These are phyloP conservation scores for Cynaeus angustus DNA, from an alignment of 2,888 invertebrate species.

Conservation along the genomic window DNA sequence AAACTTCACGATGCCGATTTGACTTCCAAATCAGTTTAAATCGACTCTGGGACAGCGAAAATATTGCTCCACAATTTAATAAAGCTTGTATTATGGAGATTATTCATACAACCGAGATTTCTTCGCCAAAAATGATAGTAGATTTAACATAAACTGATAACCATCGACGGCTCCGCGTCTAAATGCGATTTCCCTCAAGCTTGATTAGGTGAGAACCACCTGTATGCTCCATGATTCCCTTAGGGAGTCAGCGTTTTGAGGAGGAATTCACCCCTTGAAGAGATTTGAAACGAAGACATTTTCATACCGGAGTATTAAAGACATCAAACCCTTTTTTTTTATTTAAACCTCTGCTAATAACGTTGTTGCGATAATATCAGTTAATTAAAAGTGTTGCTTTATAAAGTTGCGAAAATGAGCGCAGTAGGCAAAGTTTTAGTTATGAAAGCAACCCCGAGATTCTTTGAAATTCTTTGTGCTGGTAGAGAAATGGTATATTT, in stretches of 20 bases:
- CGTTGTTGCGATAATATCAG: too few relatives aligned
- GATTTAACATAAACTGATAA: constrained; percentile 35
- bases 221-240: constrained; percentile 8
- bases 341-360: too few relatives aligned
- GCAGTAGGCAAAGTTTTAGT: too few relatives aligned
- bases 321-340: too few relatives aligned
- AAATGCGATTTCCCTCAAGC: constrained; percentile 13
- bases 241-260: background rate
- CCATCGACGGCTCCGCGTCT: constrained; percentile 9
- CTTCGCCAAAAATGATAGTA: background rate
- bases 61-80: constrained; percentile 47
- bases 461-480: too few relatives aligned
- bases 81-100: constrained; percentile 44
- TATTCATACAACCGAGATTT: constrained; percentile 38
- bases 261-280: too few relatives aligned
- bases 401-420: too few relatives aligned
- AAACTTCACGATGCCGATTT: constrained; percentile 30
- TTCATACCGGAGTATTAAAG: too few relatives aligned
- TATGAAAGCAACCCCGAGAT: too few relatives aligned
- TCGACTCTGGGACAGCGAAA: constrained; percentile 40
- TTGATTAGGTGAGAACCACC: constrained; percentile 25
- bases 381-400: too few relatives aligned
- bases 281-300: too few relatives aligned
- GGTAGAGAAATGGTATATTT: too few relatives aligned
- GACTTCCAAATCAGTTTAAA: constrained; percentile 45